These are phyloP conservation scores for Oceanodroma tethys DNA, from an alignment of 2,113 vertebrate species.

Conservation along the genomic window DNA sequence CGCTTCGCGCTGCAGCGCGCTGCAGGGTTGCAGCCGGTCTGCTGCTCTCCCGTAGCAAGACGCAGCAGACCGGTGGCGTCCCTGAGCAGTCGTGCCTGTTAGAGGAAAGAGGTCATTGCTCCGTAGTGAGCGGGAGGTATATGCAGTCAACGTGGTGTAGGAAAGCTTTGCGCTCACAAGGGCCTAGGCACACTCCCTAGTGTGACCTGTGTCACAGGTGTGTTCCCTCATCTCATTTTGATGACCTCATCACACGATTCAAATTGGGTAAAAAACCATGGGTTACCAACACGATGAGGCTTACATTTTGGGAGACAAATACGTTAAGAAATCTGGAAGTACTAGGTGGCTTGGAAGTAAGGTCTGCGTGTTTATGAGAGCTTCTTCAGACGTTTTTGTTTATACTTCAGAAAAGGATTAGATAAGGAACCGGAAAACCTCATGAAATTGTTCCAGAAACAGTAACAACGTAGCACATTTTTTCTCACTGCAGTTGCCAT, in stretches of 20 bases:
- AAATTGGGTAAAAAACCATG: background rate
- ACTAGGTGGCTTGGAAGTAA: background rate
- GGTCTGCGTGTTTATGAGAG: background rate
- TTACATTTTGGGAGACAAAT: background rate
- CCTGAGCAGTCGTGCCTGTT: background rate
- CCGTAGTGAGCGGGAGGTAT: rapidly evolving
- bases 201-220: background rate
- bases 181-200: background rate
- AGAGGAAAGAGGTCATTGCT: rapidly evolving
- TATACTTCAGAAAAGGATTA: background rate
- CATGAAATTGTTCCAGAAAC: background rate
- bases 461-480: background rate
- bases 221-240: background rate
- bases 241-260: background rate
- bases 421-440: background rate
- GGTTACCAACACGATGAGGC: background rate
- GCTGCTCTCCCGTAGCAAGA: background rate
- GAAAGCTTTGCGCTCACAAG: background rate
- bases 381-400: background rate
- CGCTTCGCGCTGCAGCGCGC: rapidly evolving
- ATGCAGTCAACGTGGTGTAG: rapidly evolving
- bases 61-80: rapidly evolving
- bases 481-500: background rate
- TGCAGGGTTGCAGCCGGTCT: background rate
- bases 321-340: background rate